Conservation (phyloP, 2,797 vertebrate genomes). For the Novumbra hubbsi region DNA sequence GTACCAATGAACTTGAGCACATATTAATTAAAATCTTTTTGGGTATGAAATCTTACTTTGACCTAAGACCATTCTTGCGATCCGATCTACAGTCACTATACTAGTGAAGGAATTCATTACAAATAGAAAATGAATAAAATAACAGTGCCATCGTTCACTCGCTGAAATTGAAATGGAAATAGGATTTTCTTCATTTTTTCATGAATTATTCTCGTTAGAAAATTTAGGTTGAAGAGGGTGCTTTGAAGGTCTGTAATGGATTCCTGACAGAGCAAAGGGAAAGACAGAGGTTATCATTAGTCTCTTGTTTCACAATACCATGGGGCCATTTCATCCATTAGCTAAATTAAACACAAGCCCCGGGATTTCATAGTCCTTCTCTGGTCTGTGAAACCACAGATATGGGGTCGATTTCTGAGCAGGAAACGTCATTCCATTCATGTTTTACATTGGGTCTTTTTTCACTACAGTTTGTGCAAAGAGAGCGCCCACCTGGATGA, state of each 20-base stretch:
- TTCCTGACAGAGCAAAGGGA: background rate
- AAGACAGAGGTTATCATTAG: background rate
- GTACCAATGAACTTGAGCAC: too few relatives aligned
- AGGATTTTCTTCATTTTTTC: background rate
- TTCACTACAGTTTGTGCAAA: too few relatives aligned
- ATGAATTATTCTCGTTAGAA: background rate
- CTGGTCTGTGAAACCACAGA: background rate
- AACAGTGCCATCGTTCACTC: background rate
- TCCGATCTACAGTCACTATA: too few relatives aligned
- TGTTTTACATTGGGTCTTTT: too few relatives aligned
- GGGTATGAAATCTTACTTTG: too few relatives aligned
- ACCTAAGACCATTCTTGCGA: too few relatives aligned
- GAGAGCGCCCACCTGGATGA: too few relatives aligned
- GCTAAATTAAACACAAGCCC: background rate
- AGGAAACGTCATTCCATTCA: too few relatives aligned
- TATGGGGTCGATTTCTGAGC: background rate
- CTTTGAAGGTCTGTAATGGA: slow-evolving; percentile 1
- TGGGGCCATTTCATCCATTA: background rate
- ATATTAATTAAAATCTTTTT: too few relatives aligned
- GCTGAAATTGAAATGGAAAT: background rate
- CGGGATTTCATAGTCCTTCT: background rate
- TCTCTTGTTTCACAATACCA: background rate
- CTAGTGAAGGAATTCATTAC: background rate
- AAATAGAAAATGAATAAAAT: background rate
- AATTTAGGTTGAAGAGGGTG: background rate